These are phyloP conservation scores for Holacanthella duospinosa DNA, from an alignment of 2,888 invertebrate genomes.

Conservation along the genomic window DNA sequence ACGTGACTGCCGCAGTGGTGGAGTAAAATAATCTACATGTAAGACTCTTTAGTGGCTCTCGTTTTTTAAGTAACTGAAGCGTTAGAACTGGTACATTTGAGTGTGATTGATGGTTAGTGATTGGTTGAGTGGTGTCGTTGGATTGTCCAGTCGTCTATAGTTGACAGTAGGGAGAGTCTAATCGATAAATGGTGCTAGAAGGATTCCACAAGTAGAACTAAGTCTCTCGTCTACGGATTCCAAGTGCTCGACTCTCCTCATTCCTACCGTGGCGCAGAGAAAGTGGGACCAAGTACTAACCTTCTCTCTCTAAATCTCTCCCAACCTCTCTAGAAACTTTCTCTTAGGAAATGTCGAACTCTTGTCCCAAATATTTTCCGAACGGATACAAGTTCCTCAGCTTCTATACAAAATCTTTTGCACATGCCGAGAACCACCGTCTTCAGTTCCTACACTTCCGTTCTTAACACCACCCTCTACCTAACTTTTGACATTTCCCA, in stretches of 20 bases:
- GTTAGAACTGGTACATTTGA: too few species aligned
- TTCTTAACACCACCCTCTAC: background rate
- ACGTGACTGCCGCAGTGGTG: too few species aligned
- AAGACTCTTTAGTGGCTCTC: too few species aligned
- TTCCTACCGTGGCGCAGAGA: background rate
- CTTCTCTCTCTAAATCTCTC: background rate
- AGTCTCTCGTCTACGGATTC: background rate
- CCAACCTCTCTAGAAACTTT: background rate
- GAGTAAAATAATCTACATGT: too few species aligned
- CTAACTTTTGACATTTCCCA: constrained; percentile 30
- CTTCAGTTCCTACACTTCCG: background rate
- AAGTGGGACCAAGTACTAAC: background rate
- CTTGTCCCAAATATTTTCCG: background rate
- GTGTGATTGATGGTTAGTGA: too few species aligned
- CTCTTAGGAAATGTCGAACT: background rate
- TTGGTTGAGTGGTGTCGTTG: too few species aligned
- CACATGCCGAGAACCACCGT: constrained; percentile 28
- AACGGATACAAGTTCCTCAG: background rate
- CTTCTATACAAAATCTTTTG: too few species aligned
- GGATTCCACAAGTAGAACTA: constrained; percentile 22
- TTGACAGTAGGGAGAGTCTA: constrained; percentile 1
- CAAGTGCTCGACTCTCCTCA: too few species aligned
- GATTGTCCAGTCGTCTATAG: too few species aligned
- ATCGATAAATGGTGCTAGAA: constrained; percentile 33
- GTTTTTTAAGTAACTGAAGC: too few species aligned